Evolutionary conservation across 1,140 invertebrate genomes (phyloP).

Genomic region (Drosophila suzukii): DNA sequence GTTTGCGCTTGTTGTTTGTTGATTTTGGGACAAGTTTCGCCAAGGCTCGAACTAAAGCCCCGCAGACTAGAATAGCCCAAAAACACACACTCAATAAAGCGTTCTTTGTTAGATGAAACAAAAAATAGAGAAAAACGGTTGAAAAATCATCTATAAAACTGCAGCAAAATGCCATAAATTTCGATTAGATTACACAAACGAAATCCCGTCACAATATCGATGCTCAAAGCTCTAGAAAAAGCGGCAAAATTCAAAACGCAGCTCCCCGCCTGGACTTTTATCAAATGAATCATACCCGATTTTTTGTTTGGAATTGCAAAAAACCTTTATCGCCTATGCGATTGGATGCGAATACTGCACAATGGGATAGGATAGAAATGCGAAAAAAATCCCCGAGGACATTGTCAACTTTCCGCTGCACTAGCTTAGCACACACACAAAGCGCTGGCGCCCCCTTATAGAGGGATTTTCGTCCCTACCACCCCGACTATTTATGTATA

Average conservation of each 20-base stretch:
- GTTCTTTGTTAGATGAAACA: slow-evolving; percentile 35
- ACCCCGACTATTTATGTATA: slow-evolving; percentile 13
- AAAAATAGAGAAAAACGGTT: neutral
- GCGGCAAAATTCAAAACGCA: slow-evolving; percentile 43
- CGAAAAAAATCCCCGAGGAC: slow-evolving; percentile 8
- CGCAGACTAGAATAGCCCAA: neutral
- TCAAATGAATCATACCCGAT: slow-evolving; percentile 55
- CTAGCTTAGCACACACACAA: slow-evolving; percentile 48
- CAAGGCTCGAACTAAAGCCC: slow-evolving; percentile 9
- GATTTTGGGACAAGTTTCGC: slow-evolving; percentile 61
- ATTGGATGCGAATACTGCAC: slow-evolving; percentile 39
- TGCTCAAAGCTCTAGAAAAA: slow-evolving; percentile 46
- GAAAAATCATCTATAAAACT: slow-evolving; percentile 53
- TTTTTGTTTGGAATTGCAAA: slow-evolving; percentile 42
- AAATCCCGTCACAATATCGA: slow-evolving; percentile 53
- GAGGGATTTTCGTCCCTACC: slow-evolving; percentile 5
- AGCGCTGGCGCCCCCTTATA: slow-evolving; percentile 5
- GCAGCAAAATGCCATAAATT: slow-evolving; percentile 72
- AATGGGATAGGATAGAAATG: slow-evolving; percentile 15
- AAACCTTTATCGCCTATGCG: slow-evolving; percentile 58
- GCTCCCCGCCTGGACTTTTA: slow-evolving; percentile 18
- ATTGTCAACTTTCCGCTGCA: slow-evolving; percentile 49
- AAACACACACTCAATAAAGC: slow-evolving; percentile 4
- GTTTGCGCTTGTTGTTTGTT: slow-evolving; percentile 64
- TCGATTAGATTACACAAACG: slow-evolving; percentile 80